phyloP scores from a whole-genome alignment of 2,888 invertebrate genomes.

The Sacculina carcini region DNA sequence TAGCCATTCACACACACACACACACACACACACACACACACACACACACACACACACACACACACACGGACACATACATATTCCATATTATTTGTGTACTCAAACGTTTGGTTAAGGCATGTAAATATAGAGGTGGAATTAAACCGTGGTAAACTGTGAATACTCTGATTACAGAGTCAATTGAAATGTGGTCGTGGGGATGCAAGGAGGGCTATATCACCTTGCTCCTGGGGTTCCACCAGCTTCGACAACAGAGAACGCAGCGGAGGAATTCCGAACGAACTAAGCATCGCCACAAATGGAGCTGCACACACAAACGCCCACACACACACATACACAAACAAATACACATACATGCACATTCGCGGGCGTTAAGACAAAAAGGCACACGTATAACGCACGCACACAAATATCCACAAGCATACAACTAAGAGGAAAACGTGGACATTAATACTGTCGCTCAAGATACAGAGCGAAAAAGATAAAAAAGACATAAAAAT shows the following conservation, averaged over 20 bases:
- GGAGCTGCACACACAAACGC: conserved; percentile 2
- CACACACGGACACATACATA: neutral
- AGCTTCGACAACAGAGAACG: conserved; percentile 21
- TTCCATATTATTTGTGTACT: neutral
- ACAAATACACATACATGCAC: too few relatives aligned
- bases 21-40: neutral
- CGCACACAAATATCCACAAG: too few relatives aligned
- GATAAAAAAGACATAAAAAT: neutral
- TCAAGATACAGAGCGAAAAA: neutral
- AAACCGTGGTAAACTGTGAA: too few relatives aligned
- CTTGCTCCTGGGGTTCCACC: conserved; percentile 21
- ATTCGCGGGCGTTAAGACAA: too few relatives aligned
- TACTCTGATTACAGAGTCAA: too few relatives aligned
- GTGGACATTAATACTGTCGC: too few relatives aligned
- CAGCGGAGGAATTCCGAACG: conserved; percentile 21
- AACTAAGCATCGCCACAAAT: conserved; percentile 14
- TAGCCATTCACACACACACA: too few relatives aligned
- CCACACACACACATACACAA: neutral
- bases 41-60: neutral
- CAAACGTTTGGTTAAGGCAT: neutral
- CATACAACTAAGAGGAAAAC: too few relatives aligned
- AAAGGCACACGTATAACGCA: too few relatives aligned
- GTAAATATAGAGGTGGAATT: neutral
- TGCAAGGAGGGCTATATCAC: conserved; percentile 14
- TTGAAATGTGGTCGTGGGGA: neutral